Evolutionary conservation across 2,113 vertebrate genomes (phyloP), one percentile per base, ranked within the genome.

Genomic region (Nipponia nippon): DNA sequence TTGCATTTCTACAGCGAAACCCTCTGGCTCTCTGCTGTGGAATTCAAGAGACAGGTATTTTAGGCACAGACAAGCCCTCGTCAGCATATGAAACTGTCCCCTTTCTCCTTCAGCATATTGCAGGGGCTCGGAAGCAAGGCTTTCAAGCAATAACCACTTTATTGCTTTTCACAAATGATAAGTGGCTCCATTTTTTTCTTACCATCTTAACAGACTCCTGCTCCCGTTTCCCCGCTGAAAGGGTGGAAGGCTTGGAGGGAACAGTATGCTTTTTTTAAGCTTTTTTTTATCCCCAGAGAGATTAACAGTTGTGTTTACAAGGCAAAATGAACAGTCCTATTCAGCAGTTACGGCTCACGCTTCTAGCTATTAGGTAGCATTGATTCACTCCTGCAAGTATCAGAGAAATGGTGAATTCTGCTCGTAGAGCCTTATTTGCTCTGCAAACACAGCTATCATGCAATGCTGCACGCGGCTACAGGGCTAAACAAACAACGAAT

Each of bases 1-100:
- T 17, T 5, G 34, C 11, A 0, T n/a, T 44, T 8, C 18, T 1
- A 4, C 7, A 15, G 55, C 29, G 26, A 46, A 91, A 3, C 59
- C 79, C 13, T 2, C 53, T 1, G 27, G 58, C 52, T 11, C 38
- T 62, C 52, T 7, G 73, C 87, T 15, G 82, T 6, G 71, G 34
- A 40, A 69, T 72, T 71, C 83, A 14, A 5, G 44, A 52, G 62
- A 7, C 76, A 42, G 58, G 86, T 26, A 61, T 79, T 83, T 72
- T 2, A 42, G 73, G 83, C 75, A 49, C 53, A 49, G 50, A 16
- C 25, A 32, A 89, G 25, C 29, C 71, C 25, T 29, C 63, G 4
- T 1, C 72, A 11, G 46, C 0, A 6, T 1, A 2, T 0, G 17
- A 26, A 79, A 27, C 16, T 3, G 7, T 36, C 38, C 50, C 50